phyloP scores from a whole-genome alignment of 2,113 vertebrate genomes.

The Mola mola region DNA sequence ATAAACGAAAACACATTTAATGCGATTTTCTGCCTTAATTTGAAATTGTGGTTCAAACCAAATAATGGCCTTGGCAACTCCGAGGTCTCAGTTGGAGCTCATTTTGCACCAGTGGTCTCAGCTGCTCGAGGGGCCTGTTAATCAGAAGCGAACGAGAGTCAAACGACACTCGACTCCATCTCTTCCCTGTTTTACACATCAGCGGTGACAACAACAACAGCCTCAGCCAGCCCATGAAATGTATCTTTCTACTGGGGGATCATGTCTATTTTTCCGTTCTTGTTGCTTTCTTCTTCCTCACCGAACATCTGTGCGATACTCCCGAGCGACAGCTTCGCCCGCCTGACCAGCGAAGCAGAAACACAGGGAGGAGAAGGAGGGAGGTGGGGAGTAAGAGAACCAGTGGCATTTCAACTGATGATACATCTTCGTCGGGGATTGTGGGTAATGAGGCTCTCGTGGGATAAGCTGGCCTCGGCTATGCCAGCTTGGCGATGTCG shows the following conservation, averaged over 20 bases:
- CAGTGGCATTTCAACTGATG: slow-evolving; percentile 36
- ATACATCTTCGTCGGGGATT: slow-evolving; percentile 52
- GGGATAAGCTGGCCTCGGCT: slow-evolving; percentile 17
- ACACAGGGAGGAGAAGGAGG: background rate
- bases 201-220: slow-evolving; percentile 32
- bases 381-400: slow-evolving; percentile 3
- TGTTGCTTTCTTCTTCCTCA: background rate
- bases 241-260: slow-evolving; percentile 36
- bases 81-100: slow-evolving; percentile 7
- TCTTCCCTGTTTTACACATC: slow-evolving; percentile 20
- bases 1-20: too few relatives aligned
- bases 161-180: slow-evolving; percentile 11
- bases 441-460: slow-evolving; percentile 59
- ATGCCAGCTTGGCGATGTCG: slow-evolving; percentile 41
- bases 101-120: slow-evolving; percentile 21
- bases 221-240: slow-evolving; percentile 26
- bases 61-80: background rate
- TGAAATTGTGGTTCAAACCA: too few relatives aligned
- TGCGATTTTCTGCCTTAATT: too few relatives aligned
- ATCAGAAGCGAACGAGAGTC: slow-evolving; percentile 27
- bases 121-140: slow-evolving; percentile 43
- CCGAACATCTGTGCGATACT: slow-evolving; percentile 66
- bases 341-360: slow-evolving; percentile 45
- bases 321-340: slow-evolving; percentile 45
- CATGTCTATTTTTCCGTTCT: slow-evolving; percentile 53